phyloP scores from a whole-genome alignment of 2,888 invertebrate species.

The Chrysolina oricalcia region DNA sequence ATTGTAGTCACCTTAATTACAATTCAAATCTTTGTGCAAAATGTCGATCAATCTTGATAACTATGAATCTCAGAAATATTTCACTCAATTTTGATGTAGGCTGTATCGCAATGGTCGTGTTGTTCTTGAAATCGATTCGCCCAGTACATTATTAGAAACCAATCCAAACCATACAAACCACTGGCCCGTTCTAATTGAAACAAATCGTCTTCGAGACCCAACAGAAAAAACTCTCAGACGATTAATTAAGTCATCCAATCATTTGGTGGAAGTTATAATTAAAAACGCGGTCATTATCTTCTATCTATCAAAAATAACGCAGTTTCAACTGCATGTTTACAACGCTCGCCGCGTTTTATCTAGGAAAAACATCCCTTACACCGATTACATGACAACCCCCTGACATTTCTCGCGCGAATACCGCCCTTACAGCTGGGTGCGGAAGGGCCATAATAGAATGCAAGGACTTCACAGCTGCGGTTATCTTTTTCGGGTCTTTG shows the following conservation, averaged over 20 bases:
- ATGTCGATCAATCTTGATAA: too few relatives aligned
- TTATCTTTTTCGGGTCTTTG: neutral
- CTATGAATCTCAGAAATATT: too few relatives aligned
- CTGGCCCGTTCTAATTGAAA: neutral
- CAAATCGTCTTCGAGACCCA: slow-evolving; percentile 16
- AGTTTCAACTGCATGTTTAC: slow-evolving; percentile 47
- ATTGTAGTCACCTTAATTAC: too few relatives aligned
- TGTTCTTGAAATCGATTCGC: too few relatives aligned
- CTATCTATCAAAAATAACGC: slow-evolving; percentile 55
- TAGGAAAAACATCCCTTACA: slow-evolving; percentile 17
- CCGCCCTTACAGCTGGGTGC: slow-evolving; percentile 1
- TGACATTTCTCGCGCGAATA: slow-evolving; percentile 9
- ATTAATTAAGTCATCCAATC: slow-evolving; percentile 42
- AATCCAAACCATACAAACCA: neutral
- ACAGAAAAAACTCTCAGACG: slow-evolving; percentile 27
- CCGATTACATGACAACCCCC: neutral
- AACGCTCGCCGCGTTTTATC: slow-evolving; percentile 40
- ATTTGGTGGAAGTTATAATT: slow-evolving; percentile 39
- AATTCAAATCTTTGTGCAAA: too few relatives aligned
- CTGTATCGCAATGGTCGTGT: too few relatives aligned
- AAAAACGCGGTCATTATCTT: slow-evolving; percentile 44
- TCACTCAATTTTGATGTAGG: too few relatives aligned
- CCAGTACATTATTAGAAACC: neutral
- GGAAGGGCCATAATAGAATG: neutral
- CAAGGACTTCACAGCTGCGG: neutral